phyloP scores from a whole-genome alignment of 2,888 invertebrate genomes.

The Papilio protenor region DNA sequence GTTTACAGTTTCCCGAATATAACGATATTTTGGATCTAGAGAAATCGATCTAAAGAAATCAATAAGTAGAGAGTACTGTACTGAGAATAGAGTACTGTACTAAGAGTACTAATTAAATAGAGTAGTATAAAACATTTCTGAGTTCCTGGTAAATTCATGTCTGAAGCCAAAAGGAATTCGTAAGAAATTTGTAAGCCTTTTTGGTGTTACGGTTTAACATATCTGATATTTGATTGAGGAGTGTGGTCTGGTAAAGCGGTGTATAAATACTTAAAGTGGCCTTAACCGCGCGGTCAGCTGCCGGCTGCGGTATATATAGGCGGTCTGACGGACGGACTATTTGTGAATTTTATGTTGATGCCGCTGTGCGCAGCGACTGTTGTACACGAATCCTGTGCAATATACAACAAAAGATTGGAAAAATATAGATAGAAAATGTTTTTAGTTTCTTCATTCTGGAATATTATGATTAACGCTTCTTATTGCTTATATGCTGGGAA shows the following conservation, averaged over 20 bases:
- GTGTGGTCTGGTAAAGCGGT: conserved; percentile 19
- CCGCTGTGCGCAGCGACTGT: conserved; percentile 29
- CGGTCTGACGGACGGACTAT: conserved; percentile 44
- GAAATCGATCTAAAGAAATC: no score
- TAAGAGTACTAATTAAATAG: no score
- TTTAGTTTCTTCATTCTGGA: neutral
- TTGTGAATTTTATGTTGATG: conserved; percentile 45
- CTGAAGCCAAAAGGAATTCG: no score
- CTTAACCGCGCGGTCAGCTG: conserved; percentile 48
- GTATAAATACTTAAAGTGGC: conserved; percentile 46
- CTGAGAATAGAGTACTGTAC: no score
- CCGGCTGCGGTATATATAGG: conserved; percentile 42
- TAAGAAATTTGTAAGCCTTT: neutral
- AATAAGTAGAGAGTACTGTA: no score
- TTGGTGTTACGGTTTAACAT: neutral
- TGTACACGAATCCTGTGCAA: conserved; percentile 5
- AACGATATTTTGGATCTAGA: no score
- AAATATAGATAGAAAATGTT: neutral
- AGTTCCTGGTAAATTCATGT: no score
- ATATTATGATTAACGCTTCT: no score
- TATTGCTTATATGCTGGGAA: no score
- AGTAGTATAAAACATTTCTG: no score
- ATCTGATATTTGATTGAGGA: neutral
- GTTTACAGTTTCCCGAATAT: no score
- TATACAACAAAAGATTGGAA: neutral